These are phyloP conservation scores for Tenualosa thibaudeaui DNA, from an alignment of 2,797 vertebrate genomes.

Conservation along the genomic window DNA sequence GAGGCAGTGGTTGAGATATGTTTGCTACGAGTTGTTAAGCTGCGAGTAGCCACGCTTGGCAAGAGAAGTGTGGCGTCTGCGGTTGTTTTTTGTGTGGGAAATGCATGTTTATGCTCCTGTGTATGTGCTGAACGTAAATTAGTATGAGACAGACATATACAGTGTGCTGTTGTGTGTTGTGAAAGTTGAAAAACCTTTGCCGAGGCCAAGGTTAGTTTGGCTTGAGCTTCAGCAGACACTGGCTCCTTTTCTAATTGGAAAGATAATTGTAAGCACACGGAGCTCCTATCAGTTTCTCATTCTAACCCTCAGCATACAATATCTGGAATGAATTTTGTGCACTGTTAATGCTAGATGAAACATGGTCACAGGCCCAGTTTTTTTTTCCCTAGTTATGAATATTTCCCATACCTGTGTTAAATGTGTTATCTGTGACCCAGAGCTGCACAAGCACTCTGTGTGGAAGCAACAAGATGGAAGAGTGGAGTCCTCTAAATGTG, in stretches of 20 bases:
- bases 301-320: too few species aligned
- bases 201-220: background rate
- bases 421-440: background rate
- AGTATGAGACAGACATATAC: background rate
- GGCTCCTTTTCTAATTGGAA: background rate
- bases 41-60: constrained; percentile 39
- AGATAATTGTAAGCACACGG: background rate
- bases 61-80: constrained; percentile 39
- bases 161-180: background rate
- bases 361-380: background rate
- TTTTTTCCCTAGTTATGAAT: background rate
- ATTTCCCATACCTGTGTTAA: background rate
- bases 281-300: background rate
- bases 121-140: background rate
- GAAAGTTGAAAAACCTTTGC: background rate
- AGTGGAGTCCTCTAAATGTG: background rate
- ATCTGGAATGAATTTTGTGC: too few species aligned
- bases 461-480: background rate
- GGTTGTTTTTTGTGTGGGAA: constrained; percentile 32
- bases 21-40: constrained; percentile 60
- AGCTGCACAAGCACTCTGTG: background rate
- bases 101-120: constrained; percentile 27
- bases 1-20: constrained; percentile 40
- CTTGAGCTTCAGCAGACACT: background rate
- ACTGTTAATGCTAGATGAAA: too few species aligned